Base-by-base conservation (phyloP, 2,888 invertebrate species). In the Epistrophe eligans region DNA sequence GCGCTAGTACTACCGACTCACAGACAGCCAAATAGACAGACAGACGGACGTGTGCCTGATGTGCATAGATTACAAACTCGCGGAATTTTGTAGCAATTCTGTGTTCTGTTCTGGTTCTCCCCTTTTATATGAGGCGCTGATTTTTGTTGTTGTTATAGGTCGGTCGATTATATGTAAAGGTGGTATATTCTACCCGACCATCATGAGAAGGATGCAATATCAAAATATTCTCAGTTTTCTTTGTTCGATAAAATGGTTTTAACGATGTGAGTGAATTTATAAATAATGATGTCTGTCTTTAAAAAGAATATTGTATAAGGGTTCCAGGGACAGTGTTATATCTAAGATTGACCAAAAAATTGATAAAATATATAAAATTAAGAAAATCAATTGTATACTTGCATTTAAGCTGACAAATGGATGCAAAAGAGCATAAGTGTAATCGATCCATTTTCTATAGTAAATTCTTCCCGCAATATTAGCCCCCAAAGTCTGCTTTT, bases 191-290 rank as follows among this genome's bases (percentile, higher is more conserved):
- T 24, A 73, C 11, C 32, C 79, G 38, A 60, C 79, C 73, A 79
- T 79, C 73, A 79, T 79, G 35, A 62, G 55, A 40, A 73, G 79
- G 67, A 73, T 66, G 83, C 66, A 66, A 62, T 73, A 70, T 60
- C 19, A 67, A 64, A 13, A 50, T 40, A 4, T 38, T 48, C 5
- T 57, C 15, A 15, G 7, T 64, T 40, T 62, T 45, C 24, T 58
- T 32, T n/a, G 28, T 55, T 55, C 55, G 15, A 15, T 32, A 55
- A 55, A 55, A 55, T 55, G 15, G 15, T 32, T 32, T 3, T 1
- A 9, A 28, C 28, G 55, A 28, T 55, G 55, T 55, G n/a, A 32
- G 13, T 24, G 52, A n/a, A 32, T 55, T 28, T 9, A 32, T 55
- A 28, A 15, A 32, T 35, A 35, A 28, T 55, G 3, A 15, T 11